Base-by-base conservation (phyloP, 2,797 vertebrate genomes). In the Xenopus petersii region DNA sequence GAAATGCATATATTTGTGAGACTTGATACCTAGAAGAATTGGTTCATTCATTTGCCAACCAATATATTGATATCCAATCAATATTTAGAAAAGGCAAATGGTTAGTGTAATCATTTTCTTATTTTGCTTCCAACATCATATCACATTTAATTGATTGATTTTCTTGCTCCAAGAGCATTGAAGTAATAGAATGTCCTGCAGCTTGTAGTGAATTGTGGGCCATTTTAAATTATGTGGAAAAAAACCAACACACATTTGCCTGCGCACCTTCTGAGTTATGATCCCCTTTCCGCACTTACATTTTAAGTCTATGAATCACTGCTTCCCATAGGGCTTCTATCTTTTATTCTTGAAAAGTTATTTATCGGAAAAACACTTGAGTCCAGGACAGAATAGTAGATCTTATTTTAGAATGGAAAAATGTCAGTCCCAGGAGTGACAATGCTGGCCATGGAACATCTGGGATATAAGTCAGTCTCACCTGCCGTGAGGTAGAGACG, bases 171-270 rank as follows among this genome's bases (percentile, higher is more conserved):
- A 68, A 70, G 80, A 82, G 60, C 33, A 10, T 79, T 30, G 10
- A 11, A 75, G 15, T 56, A 71, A 56, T 66, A 75, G 81, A 79
- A 78, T 85, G 83, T 82, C 79, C 80, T 67, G 1, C 71, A 70
- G 79, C 51, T 79, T 24, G 58, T 69, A 36, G 71, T 83, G 76
- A 89, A 77, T 82, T 84, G 75, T 75, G 73, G 77, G 64, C 83
- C 70, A 70, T 16, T 86, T 81, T 85, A 73, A 72, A 0, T 84
- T 80, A 82, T 85, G 81, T 55, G 79, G 70, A 71, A 81, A 12
- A 49, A 51, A 69, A 79, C 68, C 81, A n/a, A 5, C 2, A 0
- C 49, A 81, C 67, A 73, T 74, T 81, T 64, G 64, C 46, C 55
- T 77, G 15, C 68, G 54, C 70, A 68, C 82, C 73, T 79, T 47